Conservation (phyloP, 2,888 invertebrate genomes). For the Diarsia rubi region DNA sequence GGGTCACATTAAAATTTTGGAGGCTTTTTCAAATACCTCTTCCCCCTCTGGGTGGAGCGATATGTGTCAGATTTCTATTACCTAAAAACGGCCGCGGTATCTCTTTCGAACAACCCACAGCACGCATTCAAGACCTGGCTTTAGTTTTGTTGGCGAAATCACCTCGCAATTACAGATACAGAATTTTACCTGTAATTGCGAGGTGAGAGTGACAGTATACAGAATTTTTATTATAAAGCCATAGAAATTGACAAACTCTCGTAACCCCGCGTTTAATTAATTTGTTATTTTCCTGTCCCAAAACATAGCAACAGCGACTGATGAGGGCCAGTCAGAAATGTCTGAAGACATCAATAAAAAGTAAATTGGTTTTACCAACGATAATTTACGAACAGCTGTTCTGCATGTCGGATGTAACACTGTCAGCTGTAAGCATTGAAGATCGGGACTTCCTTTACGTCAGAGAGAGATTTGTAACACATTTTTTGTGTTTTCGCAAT, state of each 20-base stretch:
- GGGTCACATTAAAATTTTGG: too few species aligned
- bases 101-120: too few species aligned
- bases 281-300: not conserved
- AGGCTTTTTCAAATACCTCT: too few species aligned
- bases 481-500: slow-evolving; percentile 17
- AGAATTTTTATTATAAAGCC: too few species aligned
- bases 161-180: not conserved
- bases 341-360: slow-evolving; percentile 55
- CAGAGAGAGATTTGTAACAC: slow-evolving; percentile 24
- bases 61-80: too few species aligned
- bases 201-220: too few species aligned
- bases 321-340: slow-evolving; percentile 27
- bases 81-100: too few species aligned
- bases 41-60: too few species aligned
- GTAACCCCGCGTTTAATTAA: not conserved
- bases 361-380: slow-evolving; percentile 48
- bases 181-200: too few species aligned
- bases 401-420: slow-evolving; percentile 26
- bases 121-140: not conserved
- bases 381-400: slow-evolving; percentile 53
- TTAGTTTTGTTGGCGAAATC: not conserved
- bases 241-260: not conserved
- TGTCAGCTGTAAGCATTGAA: slow-evolving; percentile 31
- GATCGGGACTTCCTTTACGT: slow-evolving; percentile 50
- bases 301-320: slow-evolving; percentile 50